Base-by-base conservation (phyloP, 2,888 invertebrate genomes). In the Lithodes maja region DNA sequence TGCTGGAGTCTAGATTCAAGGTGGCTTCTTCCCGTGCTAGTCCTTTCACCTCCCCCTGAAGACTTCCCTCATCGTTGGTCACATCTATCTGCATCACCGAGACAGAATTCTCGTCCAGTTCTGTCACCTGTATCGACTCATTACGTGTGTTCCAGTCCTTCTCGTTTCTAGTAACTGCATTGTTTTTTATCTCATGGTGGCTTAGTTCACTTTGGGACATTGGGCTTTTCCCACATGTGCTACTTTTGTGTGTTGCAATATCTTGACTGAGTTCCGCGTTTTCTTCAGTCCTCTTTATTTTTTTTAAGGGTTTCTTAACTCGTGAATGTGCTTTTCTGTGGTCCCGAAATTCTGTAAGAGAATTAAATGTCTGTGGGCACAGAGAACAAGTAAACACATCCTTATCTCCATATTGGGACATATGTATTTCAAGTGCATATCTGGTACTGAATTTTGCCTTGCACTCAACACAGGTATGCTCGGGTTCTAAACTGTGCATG, bases 61-160 rank as follows among this genome's bases (percentile, higher is more conserved):
- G 12, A 52, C 74, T 54, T 61, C 33, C 33, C 3, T 77, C 84
- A n/a, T 80, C 85, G 81, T 75, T 77, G 12, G 54, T 81, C 3
- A 82, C 86, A 77, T 84, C 49, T 33, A 55, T 82, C 17, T 82
- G 82, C 81, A 86, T 80, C 17, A 80, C 61, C 33, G 68, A 54
- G 7, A 15, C 54, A 12, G 84, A n/a, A 81, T 71, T n/a, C 69
- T 80, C 61, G 17, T 50, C 33, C 52, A 71, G 53, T 85, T 79
- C 80, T 68, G 75, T 49, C 9, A 81, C n/a, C 50, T 88, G 84
- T n/a, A 80, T 80, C 1, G 71, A 74, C 50, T 81, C 83, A 85
- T 54, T 9, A 17, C 7, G 55, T 2, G 54, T 55, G 2, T 15
- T 81, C n/a, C 15, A 33, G 12, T 81, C 17, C 7, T 54, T 75